Base-by-base conservation (phyloP, 1,140 invertebrate genomes). In the Drosophila seguyi region DNA sequence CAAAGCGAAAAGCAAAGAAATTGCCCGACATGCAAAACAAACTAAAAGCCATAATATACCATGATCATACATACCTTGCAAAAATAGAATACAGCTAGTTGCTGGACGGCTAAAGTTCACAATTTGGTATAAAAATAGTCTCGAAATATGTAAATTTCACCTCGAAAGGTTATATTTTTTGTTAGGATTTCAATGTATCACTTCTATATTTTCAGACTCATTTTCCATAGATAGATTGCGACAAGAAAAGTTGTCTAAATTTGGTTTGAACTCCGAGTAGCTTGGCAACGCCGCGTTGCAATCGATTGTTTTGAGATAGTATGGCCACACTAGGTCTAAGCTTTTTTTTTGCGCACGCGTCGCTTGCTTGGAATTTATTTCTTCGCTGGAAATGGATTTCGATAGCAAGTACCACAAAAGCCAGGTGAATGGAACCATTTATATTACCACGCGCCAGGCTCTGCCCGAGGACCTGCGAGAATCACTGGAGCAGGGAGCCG, bases 361-460 rank as follows among this genome's bases (percentile, higher is more conserved):
- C 31, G 13, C 7, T 18, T 18, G 10, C n/a, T 50, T 13, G 20
- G 4, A 1, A 38, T 41, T 16, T 72, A 36, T 20, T 48, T 45
- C 29, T 44, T 38, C 4, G 4, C 2, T 29, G 8, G n/a, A 48
- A 31, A 75, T 75, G 73, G 68, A 66, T 42, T 65, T 75, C 0
- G 45, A 45, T 3, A 39, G 13, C 4, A 34, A 59, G 14, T 87
- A 77, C 65, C 20, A 25, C 18, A 71, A 27, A 29, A 73, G 8
- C 36, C 73, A 78, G 27, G 11, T 47, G 3, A 74, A 88, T 60
- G 84, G 84, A 18, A 88, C 84, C 0, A 42, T 88, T 38, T 66
- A 50, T 39, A 42, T 88, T 7, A 55, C 18, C 1, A 81, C 60
- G 1, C 41, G 45, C 0, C 14, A 18, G 7, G 5, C 14, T 0